These are phyloP conservation scores for Gorsachius goisagi DNA, from an alignment of 2,113 vertebrate species.

Conservation along the genomic window DNA sequence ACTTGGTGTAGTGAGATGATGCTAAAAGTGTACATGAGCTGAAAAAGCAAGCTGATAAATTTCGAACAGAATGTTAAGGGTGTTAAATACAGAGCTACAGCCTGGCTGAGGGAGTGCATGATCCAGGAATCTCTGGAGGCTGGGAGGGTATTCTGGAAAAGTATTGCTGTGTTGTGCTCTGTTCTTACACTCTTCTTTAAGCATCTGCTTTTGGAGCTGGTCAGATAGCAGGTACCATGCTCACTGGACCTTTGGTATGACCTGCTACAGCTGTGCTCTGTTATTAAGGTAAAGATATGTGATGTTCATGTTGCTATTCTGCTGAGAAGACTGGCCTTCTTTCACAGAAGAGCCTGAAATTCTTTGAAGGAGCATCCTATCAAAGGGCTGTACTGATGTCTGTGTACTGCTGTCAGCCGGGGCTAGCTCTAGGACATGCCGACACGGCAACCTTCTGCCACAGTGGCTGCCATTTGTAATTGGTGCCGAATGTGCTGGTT, in stretches of 20 bases:
- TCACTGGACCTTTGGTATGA: neutral
- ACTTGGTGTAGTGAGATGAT: fast-evolving
- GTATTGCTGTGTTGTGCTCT: neutral
- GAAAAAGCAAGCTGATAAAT: neutral
- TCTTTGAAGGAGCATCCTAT: neutral
- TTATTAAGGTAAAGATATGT: fast-evolving
- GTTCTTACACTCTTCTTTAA: neutral
- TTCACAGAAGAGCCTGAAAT: neutral
- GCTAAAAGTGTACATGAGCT: neutral
- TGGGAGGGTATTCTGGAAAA: neutral
- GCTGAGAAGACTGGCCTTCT: neutral
- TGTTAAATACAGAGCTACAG: neutral
- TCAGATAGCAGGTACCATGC: neutral
- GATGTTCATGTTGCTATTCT: neutral
- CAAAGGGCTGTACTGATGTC: neutral
- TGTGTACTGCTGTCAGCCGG: neutral
- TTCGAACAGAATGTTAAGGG: neutral
- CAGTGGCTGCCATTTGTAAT: fast-evolving
- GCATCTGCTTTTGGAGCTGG: neutral
- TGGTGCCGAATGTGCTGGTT: neutral
- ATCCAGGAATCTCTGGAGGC: neutral
- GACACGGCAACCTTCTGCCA: neutral
- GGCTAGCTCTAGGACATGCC: neutral
- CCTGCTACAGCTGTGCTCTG: neutral
- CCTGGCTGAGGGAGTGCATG: neutral